phyloP scores from a whole-genome alignment of 2,888 invertebrate species.

The Drosophila neutralis region DNA sequence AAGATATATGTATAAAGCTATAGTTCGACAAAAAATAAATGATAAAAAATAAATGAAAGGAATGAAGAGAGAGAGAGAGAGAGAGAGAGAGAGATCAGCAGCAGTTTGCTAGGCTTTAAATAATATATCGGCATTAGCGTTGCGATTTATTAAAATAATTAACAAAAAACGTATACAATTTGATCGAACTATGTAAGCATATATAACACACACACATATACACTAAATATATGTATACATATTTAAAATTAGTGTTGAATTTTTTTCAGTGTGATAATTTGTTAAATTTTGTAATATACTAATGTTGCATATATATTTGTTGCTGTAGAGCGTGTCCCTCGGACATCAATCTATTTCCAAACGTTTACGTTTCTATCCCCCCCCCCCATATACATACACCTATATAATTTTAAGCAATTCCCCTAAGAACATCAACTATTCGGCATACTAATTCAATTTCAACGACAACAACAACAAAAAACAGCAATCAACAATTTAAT shows the following conservation, averaged over 20 bases:
- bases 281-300: slow-evolving; percentile 67
- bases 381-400: slow-evolving; percentile 2
- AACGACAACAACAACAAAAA: slow-evolving; percentile 3
- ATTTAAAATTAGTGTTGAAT: slow-evolving; percentile 74
- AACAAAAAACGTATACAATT: slow-evolving; percentile 66
- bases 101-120: slow-evolving; percentile 66
- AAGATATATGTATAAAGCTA: slow-evolving; percentile 53
- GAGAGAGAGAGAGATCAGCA: slow-evolving; percentile 27
- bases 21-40: slow-evolving; percentile 24
- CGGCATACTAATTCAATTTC: slow-evolving; percentile 17
- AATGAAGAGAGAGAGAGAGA: not conserved
- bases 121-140: slow-evolving; percentile 50
- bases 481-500: not conserved
- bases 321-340: slow-evolving; percentile 52
- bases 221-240: slow-evolving; percentile 40
- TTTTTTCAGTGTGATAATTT: slow-evolving; percentile 81
- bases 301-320: slow-evolving; percentile 67
- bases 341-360: slow-evolving; percentile 32
- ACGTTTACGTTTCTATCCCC: slow-evolving; percentile 25
- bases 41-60: slow-evolving; percentile 15
- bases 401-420: slow-evolving; percentile 8
- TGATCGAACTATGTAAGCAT: slow-evolving; percentile 53
- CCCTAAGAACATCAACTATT: slow-evolving; percentile 13
- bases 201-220: slow-evolving; percentile 34
- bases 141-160: slow-evolving; percentile 31